A percentile compares a stretch with the other conserved stretches of the same genome.
Evolutionary conservation across 92 coral and sea anemone genomes (phyloP).

Genomic region (Metridium senile): DNA sequence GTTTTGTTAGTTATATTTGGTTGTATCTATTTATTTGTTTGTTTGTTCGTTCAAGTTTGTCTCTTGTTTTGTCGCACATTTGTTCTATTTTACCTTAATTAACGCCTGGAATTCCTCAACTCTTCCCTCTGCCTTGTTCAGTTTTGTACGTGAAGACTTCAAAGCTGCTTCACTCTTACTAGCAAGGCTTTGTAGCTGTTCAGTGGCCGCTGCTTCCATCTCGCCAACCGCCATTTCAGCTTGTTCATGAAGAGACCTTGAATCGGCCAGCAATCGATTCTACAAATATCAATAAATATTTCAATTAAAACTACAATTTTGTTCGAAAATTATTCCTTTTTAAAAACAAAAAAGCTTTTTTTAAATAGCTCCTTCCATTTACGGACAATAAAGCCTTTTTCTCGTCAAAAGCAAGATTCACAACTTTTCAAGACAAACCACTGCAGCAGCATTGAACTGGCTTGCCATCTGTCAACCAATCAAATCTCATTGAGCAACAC

Average conservation of each 20-base stretch:
- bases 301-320: neutral
- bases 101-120: conserved; percentile 89
- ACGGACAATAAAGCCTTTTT: too few relatives aligned
- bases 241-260: conserved; percentile 85
- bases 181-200: conserved; percentile 91
- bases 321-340: too few relatives aligned
- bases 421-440: neutral
- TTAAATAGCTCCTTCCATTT: too few relatives aligned
- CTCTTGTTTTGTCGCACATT: neutral
- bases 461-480: neutral
- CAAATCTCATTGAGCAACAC: neutral
- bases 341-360: too few relatives aligned
- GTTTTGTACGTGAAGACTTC: conserved; percentile 62
- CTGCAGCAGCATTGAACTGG: neutral
- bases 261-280: conserved; percentile 69
- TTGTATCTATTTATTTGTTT: neutral
- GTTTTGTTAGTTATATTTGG: too few relatives aligned
- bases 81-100: conserved; percentile 60
- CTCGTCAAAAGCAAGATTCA: neutral
- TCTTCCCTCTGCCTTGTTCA: conserved; percentile 69
- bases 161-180: conserved; percentile 92
- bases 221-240: conserved; percentile 93
- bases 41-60: neutral
- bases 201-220: conserved; percentile 96
- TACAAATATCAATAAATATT: neutral